A percentile compares a stretch with the other conserved stretches of the same genome.
phyloP scores from a whole-genome alignment of 2,113 vertebrate genomes.

The Ceyx melanurus region DNA sequence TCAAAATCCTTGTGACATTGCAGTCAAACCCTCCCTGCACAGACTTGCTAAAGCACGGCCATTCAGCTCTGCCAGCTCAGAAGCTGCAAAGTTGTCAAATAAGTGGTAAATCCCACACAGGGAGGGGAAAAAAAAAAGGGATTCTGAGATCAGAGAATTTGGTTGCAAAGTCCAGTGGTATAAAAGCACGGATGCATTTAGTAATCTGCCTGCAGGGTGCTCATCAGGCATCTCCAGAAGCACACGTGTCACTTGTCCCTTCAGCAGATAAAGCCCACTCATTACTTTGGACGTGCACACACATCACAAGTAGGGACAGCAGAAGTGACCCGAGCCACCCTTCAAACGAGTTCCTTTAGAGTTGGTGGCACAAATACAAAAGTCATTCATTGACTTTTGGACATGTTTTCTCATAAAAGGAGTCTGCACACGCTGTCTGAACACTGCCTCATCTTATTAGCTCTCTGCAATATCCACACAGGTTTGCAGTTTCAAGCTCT shows the following conservation, averaged over 20 bases:
- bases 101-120: background rate
- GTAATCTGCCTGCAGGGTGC: background rate
- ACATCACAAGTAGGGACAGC: background rate
- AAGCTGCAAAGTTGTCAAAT: background rate
- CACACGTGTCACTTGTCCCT: background rate
- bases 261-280: background rate
- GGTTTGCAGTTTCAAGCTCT: background rate
- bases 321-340: background rate
- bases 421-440: background rate
- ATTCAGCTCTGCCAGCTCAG: background rate
- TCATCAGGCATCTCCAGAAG: background rate
- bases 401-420: background rate
- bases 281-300: accelerated
- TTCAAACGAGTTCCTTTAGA: background rate
- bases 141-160: background rate
- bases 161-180: background rate
- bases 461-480: background rate
- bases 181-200: background rate
- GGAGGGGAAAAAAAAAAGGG: background rate
- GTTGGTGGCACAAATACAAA: background rate
- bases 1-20: background rate
- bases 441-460: background rate
- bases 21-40: background rate
- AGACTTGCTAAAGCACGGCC: background rate
- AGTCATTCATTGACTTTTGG: background rate